Evolutionary conservation across 2,888 invertebrate species (phyloP), one percentile per base, ranked within the genome.

Genomic region (Lasius fuliginosus): DNA sequence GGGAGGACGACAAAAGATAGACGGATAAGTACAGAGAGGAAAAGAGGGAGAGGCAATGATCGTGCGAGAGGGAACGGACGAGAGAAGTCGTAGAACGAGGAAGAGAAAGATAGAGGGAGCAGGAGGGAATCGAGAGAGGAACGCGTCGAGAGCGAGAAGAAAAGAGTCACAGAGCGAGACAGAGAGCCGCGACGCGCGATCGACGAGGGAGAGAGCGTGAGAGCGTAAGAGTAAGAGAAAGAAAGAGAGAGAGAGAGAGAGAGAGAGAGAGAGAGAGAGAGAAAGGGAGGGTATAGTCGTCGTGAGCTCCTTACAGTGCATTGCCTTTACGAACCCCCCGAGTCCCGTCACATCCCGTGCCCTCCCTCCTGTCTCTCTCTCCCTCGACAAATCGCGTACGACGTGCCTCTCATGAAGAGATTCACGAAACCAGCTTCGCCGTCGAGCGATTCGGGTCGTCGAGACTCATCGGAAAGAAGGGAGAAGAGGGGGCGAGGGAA

Each of bases 291-390:
- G 90, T 92, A 90, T 86, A 90, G 92, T 91, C 91, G 90, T 93
- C 92, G 93, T 94, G 94, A 94, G 94, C 94, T 94, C 94, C 94
- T 94, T 94, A 94, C 94, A 94, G 94, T 94, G 94, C 94, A 94
- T 94, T 94, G 94, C 92, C 94, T 94, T 93, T 93, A 92, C 92
- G 91, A 92, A 93, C 92, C 94, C 92, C 93, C 90, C 85, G 88
- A 90, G 92, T 92, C 93, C 93, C 93, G 93, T 94, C 92, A 93
- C 93, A 94, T 93, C 93, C 93, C 93, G 92, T 92, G 91, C 92
- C 92, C 90, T 18, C 36, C 42, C 77, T 27, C 12, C 56, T 53
- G n/a, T 42, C 33, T 79, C 79, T 69, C 71, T 79, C 79, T 71
- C 60, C 71, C 79, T 79, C 92, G 92, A 91, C 91, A 93, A 93